phyloP scores from a whole-genome alignment of 2,113 vertebrate species.

The Hippolais icterina region DNA sequence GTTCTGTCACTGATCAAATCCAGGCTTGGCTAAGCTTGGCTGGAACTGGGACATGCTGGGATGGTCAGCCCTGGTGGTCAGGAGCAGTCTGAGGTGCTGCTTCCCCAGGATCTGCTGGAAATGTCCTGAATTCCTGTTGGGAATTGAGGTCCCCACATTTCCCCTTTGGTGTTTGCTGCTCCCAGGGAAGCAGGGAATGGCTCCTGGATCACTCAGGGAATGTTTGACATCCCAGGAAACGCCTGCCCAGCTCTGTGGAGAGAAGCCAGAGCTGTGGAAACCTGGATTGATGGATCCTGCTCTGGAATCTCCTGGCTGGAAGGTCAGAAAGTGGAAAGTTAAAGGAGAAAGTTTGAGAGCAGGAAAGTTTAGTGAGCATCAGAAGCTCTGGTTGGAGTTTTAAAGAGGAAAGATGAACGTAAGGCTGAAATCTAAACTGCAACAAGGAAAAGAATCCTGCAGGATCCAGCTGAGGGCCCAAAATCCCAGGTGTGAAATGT shows the following conservation, averaged over 20 bases:
- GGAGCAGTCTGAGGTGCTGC: background rate
- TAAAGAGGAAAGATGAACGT: background rate
- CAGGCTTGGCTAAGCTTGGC: background rate
- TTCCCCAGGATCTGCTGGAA: background rate
- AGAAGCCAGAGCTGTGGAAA: background rate
- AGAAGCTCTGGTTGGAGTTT: background rate
- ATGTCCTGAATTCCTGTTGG: background rate
- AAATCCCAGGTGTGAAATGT: background rate
- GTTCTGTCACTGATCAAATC: background rate
- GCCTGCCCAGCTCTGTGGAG: background rate
- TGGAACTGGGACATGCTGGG: background rate
- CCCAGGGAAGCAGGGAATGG: too few species aligned
- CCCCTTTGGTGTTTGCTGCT: background rate
- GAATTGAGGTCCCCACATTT: background rate
- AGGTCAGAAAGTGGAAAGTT: background rate
- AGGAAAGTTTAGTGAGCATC: background rate
- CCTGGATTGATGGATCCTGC: background rate
- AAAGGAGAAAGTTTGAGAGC: background rate
- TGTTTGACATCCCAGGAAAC: background rate
- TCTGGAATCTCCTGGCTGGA: background rate
- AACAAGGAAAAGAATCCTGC: background rate
- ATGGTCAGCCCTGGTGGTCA: background rate
- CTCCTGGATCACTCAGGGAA: background rate
- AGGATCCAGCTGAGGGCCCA: background rate
- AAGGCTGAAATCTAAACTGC: background rate